A percentile compares a stretch with the other conserved stretches of the same genome.
phyloP scores from a whole-genome alignment of 1,140 invertebrate genomes.

The Magallana gigas region DNA sequence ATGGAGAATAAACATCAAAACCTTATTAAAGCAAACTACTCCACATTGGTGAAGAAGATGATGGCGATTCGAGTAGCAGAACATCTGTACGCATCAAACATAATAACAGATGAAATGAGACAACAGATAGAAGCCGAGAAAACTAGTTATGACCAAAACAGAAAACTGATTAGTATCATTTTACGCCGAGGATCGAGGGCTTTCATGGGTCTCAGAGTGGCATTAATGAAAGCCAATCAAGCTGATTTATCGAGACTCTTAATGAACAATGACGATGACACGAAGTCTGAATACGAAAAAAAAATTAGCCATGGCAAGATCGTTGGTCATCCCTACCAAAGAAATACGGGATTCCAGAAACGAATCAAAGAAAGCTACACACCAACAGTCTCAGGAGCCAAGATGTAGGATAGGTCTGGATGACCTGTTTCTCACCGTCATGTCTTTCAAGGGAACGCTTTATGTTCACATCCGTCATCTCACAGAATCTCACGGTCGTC shows the following conservation, averaged over 20 bases:
- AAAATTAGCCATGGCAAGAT: neutral
- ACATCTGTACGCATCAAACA: conserved; percentile 4
- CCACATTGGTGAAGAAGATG: conserved; percentile 42
- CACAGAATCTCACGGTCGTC: conserved; percentile 6
- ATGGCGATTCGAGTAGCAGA: conserved; percentile 31
- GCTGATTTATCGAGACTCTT: conserved; percentile 34
- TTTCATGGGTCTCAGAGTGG: conserved; percentile 25
- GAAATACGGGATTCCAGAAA: neutral
- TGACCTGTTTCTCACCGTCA: neutral
- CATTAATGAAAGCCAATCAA: conserved; percentile 42
- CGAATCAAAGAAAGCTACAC: no score
- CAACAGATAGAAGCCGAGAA: conserved; percentile 20
- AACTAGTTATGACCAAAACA: conserved; percentile 37
- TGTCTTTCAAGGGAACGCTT: neutral
- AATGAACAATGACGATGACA: neutral
- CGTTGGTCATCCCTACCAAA: neutral
- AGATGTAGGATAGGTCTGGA: conserved; percentile 16
- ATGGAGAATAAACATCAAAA: conserved; percentile 45
- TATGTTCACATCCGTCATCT: conserved; percentile 15
- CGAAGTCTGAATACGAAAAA: conserved; percentile 41
- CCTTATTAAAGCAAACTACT: conserved; percentile 26
- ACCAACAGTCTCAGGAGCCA: conserved; percentile 22
- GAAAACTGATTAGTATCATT: conserved; percentile 40
- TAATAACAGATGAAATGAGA: neutral
- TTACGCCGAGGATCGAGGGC: conserved; percentile 33